Conservation (phyloP, 2,797 vertebrate species). For the Distichodus sexfasciatus region DNA sequence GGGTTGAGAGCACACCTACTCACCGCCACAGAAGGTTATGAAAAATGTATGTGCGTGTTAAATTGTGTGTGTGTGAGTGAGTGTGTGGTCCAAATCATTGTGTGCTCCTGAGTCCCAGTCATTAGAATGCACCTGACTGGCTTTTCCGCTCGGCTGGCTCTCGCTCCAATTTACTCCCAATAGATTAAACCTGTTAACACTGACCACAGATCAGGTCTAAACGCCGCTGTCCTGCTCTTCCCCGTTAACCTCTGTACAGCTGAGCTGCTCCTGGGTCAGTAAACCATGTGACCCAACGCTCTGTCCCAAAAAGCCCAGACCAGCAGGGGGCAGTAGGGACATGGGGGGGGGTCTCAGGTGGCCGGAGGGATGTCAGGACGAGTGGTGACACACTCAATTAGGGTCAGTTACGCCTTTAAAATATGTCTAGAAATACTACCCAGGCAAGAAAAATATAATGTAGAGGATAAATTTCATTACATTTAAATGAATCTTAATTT, state of each 20-base stretch:
- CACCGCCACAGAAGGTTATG: conserved; percentile 1
- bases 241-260: background rate
- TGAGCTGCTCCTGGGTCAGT: background rate
- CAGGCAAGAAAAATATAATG: no score
- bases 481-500: no score
- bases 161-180: background rate
- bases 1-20: background rate
- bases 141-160: background rate
- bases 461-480: no score
- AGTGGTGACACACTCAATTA: no score
- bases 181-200: background rate
- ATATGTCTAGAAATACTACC: no score
- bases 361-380: no score
- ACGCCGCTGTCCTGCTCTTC: background rate
- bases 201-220: background rate
- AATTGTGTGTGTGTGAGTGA: background rate
- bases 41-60: conserved; percentile 12
- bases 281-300: no score
- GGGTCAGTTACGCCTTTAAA: no score
- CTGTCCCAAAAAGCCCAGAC: background rate
- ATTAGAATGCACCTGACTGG: conserved; percentile 23
- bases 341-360: no score
- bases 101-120: background rate
- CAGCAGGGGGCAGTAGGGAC: background rate
- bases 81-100: conserved; percentile 3